phyloP scores from a whole-genome alignment of 2,888 invertebrate genomes.

The Ophion slaviceki region DNA sequence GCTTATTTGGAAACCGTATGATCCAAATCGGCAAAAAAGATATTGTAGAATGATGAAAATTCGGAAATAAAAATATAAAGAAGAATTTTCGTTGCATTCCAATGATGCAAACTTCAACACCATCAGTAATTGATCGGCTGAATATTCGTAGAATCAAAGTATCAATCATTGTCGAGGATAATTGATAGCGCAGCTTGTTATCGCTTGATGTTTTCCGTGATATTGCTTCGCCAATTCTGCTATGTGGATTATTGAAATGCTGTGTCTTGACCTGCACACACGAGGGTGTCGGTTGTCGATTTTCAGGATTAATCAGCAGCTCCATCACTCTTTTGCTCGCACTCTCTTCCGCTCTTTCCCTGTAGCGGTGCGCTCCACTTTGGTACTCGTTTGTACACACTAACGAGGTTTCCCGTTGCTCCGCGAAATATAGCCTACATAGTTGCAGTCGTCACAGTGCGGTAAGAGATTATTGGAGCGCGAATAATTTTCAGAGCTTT shows the following conservation, averaged over 20 bases:
- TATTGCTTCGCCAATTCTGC: slow-evolving; percentile 36
- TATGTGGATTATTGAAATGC: slow-evolving; percentile 2
- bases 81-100: too few species aligned
- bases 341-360: slow-evolving; percentile 14
- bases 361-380: slow-evolving; percentile 9
- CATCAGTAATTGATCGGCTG: too few species aligned
- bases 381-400: slow-evolving; percentile 53
- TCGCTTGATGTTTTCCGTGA: neutral
- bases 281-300: slow-evolving; percentile 10
- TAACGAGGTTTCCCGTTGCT: slow-evolving; percentile 58
- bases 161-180: neutral
- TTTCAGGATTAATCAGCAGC: slow-evolving; percentile 40
- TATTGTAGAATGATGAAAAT: too few species aligned
- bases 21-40: too few species aligned
- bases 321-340: neutral
- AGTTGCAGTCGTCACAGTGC: slow-evolving; percentile 50
- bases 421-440: slow-evolving; percentile 20
- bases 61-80: too few species aligned
- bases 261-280: slow-evolving; percentile 7
- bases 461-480: slow-evolving; percentile 61
- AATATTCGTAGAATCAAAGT: neutral
- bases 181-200: neutral
- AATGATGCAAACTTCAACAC: too few species aligned
- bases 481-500: slow-evolving; percentile 58
- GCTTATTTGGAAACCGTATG: too few species aligned